These are phyloP conservation scores for Tragulus kanchil DNA, from an alignment of 2,113 vertebrate species.

Conservation along the genomic window DNA sequence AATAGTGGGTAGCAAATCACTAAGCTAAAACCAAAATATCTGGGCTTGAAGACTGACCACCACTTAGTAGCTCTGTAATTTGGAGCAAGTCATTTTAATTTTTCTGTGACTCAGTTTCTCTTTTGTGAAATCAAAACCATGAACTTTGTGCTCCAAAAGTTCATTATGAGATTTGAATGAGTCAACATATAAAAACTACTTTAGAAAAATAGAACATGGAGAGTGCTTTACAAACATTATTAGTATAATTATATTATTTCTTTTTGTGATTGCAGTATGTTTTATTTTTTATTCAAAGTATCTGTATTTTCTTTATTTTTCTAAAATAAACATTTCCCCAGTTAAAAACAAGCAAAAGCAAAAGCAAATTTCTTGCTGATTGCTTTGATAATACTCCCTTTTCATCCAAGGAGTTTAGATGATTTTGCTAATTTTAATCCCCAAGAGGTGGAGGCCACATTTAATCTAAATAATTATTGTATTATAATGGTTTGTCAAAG, in stretches of 20 bases:
- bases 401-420: not conserved
- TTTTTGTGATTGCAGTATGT: not conserved
- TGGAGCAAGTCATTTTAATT: not conserved
- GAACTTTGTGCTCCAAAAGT: not conserved
- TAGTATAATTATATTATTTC: not conserved
- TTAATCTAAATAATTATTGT: conserved; percentile 26
- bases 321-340: not conserved
- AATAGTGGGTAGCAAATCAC: not conserved
- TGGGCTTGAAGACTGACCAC: not conserved
- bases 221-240: not conserved
- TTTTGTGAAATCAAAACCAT: not conserved
- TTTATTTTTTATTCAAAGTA: not conserved
- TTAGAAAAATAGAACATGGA: not conserved
- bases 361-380: not conserved
- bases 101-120: conserved; percentile 1
- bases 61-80: not conserved
- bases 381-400: not conserved
- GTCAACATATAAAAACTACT: not conserved
- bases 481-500: conserved; percentile 34
- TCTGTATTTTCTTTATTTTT: not conserved
- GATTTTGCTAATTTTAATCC: conserved; percentile 28
- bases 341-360: not conserved
- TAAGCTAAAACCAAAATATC: not conserved
- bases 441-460: not conserved
- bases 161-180: not conserved